Evolutionary conservation across 2,113 vertebrate genomes (phyloP).

Genomic region (Brienomyrus brachyistius): DNA sequence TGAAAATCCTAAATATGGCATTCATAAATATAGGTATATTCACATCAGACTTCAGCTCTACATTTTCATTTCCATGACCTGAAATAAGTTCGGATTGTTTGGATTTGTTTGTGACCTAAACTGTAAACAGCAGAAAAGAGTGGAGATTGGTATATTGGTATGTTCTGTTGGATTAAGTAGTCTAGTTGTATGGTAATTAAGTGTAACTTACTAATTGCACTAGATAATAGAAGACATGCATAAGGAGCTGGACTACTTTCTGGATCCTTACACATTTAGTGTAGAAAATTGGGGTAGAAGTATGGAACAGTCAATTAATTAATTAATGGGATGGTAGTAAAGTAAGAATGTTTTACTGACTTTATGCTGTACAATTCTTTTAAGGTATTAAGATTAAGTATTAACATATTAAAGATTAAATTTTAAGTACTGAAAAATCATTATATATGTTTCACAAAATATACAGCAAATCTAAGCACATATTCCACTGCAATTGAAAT

Average conservation of each 20-base stretch:
- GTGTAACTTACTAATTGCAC: conserved; percentile 62
- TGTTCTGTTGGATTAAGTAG: conserved; percentile 59
- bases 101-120: background rate
- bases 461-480: background rate
- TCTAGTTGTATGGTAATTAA: conserved; percentile 63
- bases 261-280: conserved; percentile 34
- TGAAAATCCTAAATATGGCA: background rate
- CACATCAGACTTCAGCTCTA: background rate
- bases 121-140: conserved; percentile 40
- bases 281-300: conserved; percentile 60
- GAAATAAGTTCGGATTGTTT: conserved; percentile 18
- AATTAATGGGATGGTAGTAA: conserved; percentile 41
- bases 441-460: background rate
- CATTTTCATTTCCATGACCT: background rate
- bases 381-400: too few relatives aligned
- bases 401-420: background rate
- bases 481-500: background rate
- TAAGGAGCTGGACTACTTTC: conserved; percentile 37
- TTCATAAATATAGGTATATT: background rate
- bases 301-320: conserved; percentile 29
- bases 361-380: background rate
- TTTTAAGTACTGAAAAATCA: background rate
- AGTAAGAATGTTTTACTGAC: conserved; percentile 27
- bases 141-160: conserved; percentile 40
- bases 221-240: conserved; percentile 46